A percentile compares a stretch with the other conserved stretches of the same genome.
These are phyloP conservation scores for Leistus spinibarbis DNA, from an alignment of 2,888 invertebrate species.

Conservation along the genomic window DNA sequence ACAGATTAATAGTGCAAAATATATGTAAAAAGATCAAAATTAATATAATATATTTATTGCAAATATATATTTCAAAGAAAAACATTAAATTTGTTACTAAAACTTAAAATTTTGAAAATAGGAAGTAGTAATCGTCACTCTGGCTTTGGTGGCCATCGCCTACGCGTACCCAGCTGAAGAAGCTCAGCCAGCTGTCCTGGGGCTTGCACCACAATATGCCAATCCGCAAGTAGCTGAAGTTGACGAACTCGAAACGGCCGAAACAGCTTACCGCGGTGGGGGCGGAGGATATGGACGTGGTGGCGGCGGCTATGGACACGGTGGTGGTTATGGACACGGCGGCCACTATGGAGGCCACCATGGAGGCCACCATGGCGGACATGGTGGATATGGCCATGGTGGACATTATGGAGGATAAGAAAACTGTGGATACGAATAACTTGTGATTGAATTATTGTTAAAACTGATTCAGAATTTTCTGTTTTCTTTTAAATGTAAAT, in stretches of 20 bases:
- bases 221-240: not conserved
- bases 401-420: not conserved
- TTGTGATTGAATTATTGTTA: not conserved
- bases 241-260: conserved; percentile 28
- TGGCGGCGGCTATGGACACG: conserved; percentile 20
- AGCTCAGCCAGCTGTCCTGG: not conserved
- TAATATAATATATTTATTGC: no score
- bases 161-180: conserved; percentile 15
- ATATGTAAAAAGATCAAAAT: no score
- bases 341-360: not conserved
- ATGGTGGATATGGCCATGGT: not conserved
- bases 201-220: not conserved
- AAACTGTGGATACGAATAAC: not conserved
- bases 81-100: not conserved
- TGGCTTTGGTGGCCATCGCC: conserved; percentile 10
- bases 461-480: not conserved
- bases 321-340: not conserved
- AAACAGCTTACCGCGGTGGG: conserved; percentile 29
- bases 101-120: not conserved
- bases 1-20: no score
- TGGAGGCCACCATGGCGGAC: not conserved
- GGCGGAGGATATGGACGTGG: conserved; percentile 24
- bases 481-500: not conserved
- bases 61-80: no score
- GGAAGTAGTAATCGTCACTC: conserved; percentile 10